phyloP scores from a whole-genome alignment of 2,113 vertebrate species.

The Atrichornis clamosus region DNA sequence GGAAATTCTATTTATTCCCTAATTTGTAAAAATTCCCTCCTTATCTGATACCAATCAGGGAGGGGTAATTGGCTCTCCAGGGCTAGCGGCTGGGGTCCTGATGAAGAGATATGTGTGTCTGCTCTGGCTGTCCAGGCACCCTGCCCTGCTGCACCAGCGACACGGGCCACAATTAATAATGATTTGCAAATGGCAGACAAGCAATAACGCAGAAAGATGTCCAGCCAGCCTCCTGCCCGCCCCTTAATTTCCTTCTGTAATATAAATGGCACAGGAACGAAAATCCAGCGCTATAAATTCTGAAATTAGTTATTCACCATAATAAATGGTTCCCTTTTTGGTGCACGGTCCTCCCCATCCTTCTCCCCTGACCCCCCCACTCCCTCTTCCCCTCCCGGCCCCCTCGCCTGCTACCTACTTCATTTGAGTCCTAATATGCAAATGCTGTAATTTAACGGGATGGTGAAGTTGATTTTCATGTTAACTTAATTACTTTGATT shows the following conservation, averaged over 20 bases:
- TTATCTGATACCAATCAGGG: slow-evolving; percentile 97
- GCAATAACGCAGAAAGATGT: slow-evolving; percentile 88
- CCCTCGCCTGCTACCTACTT: slow-evolving; percentile 34
- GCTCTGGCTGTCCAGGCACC: slow-evolving; percentile 75
- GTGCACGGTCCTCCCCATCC: neutral
- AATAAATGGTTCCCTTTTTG: slow-evolving; percentile 79
- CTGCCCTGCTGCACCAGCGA: slow-evolving; percentile 76
- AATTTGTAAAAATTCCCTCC: slow-evolving; percentile 99
- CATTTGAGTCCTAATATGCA: slow-evolving; percentile 77
- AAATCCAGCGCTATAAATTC: slow-evolving; percentile 83
- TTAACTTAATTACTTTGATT: slow-evolving; percentile 90
- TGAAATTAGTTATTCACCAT: slow-evolving; percentile 84
- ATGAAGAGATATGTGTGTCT: slow-evolving; percentile 98
- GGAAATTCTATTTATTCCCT: slow-evolving; percentile 99
- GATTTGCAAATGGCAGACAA: slow-evolving; percentile 93
- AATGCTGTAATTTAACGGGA: slow-evolving; percentile 82
- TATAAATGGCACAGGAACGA: slow-evolving; percentile 82
- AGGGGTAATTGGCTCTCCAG: slow-evolving; percentile 96
- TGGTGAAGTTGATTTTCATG: slow-evolving; percentile 81
- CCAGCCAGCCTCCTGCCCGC: slow-evolving; percentile 77
- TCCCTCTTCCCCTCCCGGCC: neutral
- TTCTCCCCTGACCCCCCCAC: neutral
- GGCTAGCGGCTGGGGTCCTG: slow-evolving; percentile 88
- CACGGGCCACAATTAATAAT: slow-evolving; percentile 90
- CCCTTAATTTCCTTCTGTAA: slow-evolving; percentile 84